Percentiles rank a stretch among this genome's conserved stretches.
phyloP scores from a whole-genome alignment of 1,140 invertebrate species.

The Amyelois transitella region DNA sequence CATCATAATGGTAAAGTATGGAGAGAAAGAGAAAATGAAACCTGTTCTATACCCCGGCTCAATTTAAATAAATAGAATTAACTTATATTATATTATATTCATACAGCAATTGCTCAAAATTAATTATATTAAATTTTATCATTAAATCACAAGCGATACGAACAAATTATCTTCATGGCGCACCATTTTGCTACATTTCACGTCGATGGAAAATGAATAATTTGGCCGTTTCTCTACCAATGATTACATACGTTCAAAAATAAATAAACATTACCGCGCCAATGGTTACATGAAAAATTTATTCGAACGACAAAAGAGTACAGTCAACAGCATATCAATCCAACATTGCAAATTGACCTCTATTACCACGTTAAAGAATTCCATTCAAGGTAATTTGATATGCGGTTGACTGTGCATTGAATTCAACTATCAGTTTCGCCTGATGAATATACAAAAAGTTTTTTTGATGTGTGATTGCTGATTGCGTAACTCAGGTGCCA shows the following conservation, averaged over 20 bases:
- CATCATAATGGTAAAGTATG: too few relatives aligned
- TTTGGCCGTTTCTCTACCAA: not conserved
- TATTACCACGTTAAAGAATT: too few relatives aligned
- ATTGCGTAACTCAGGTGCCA: not conserved
- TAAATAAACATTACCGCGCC: slow-evolving; percentile 11
- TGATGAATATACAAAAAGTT: slow-evolving; percentile 9
- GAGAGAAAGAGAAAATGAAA: too few relatives aligned
- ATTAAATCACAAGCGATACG: not conserved
- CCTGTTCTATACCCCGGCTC: too few relatives aligned
- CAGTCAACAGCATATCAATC: too few relatives aligned
- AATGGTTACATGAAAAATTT: slow-evolving; percentile 10
- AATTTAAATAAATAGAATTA: too few relatives aligned
- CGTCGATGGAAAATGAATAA: slow-evolving; percentile 8
- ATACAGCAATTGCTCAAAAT: too few relatives aligned
- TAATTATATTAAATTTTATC: too few relatives aligned
- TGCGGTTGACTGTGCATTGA: too few relatives aligned
- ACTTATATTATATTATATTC: too few relatives aligned
- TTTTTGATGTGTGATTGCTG: slow-evolving; percentile 6
- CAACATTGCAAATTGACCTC: too few relatives aligned
- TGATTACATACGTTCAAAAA: slow-evolving; percentile 6
- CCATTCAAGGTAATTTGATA: too few relatives aligned
- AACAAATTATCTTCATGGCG: not conserved
- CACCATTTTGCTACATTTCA: not conserved
- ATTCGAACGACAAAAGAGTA: slow-evolving; percentile 4
- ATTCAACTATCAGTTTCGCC: slow-evolving; percentile 5